These are phyloP conservation scores for Gisinianus flammeolus DNA, from an alignment of 2,888 invertebrate genomes.

Conservation along the genomic window DNA sequence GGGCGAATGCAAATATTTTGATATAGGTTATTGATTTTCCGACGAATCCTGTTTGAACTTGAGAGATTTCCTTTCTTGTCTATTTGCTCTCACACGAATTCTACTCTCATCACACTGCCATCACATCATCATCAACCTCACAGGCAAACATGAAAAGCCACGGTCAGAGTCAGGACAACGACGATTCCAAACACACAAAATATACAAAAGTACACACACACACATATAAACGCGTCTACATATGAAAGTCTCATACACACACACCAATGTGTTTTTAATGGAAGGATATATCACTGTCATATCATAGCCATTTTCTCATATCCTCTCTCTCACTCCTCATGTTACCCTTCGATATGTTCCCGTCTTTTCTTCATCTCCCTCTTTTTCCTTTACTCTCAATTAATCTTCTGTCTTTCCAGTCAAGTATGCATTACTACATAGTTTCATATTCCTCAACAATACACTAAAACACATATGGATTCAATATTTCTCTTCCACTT, in stretches of 20 bases:
- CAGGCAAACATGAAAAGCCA: slow-evolving; percentile 52
- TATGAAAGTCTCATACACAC: not conserved
- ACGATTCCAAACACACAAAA: slow-evolving; percentile 20
- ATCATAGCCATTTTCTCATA: slow-evolving; percentile 52
- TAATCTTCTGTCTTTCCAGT: slow-evolving; percentile 17
- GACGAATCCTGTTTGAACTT: slow-evolving; percentile 57
- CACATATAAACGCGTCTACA: not conserved
- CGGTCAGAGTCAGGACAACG: slow-evolving; percentile 17
- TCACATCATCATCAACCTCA: slow-evolving; percentile 35
- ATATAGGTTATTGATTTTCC: slow-evolving; percentile 59
- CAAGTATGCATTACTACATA: not conserved
- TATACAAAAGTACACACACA: not conserved
- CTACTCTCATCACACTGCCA: slow-evolving; percentile 15
- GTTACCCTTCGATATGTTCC: slow-evolving; percentile 38
- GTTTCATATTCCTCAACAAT: not conserved
- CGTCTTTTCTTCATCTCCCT: slow-evolving; percentile 42
- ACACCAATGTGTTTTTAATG: slow-evolving; percentile 52
- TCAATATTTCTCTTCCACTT: not conserved
- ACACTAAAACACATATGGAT: not conserved
- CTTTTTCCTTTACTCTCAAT: slow-evolving; percentile 45
- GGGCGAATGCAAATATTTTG: slow-evolving; percentile 59
- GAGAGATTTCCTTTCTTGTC: slow-evolving; percentile 57
- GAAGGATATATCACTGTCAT: slow-evolving; percentile 59
- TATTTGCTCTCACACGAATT: slow-evolving; percentile 38
- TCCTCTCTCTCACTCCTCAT: slow-evolving; percentile 16